These are phyloP conservation scores for Atherinosoma microstoma DNA, from an alignment of 2,797 vertebrate genomes.

Conservation along the genomic window DNA sequence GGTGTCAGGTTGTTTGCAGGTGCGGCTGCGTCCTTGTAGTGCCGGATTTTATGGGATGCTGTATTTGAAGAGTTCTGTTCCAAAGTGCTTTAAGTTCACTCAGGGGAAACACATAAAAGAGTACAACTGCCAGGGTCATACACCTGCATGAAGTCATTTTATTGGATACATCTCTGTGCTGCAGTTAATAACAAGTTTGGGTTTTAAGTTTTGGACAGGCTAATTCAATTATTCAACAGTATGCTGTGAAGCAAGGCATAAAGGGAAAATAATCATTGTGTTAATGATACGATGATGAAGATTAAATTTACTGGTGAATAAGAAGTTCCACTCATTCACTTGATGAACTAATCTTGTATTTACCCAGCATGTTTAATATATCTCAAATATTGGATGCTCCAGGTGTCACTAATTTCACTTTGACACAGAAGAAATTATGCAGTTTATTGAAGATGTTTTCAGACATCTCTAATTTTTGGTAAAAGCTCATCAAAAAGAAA, in stretches of 20 bases:
- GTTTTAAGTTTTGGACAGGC: neutral
- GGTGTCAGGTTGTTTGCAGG: constrained; percentile 67
- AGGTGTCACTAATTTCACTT: neutral
- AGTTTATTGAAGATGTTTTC: neutral
- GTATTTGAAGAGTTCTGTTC: constrained; percentile 54
- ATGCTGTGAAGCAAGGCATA: neutral
- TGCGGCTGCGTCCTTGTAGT: constrained; percentile 54
- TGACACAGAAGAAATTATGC: too few species aligned
- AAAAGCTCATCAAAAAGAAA: too few species aligned
- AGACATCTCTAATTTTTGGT: too few species aligned
- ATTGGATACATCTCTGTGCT: neutral
- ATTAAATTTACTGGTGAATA: neutral
- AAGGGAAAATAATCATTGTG: neutral
- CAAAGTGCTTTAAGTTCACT: constrained; percentile 58
- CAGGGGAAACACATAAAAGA: constrained; percentile 37
- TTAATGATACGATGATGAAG: neutral
- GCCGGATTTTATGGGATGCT: constrained; percentile 33
- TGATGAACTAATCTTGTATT: neutral
- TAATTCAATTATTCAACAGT: neutral
- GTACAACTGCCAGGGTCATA: constrained; percentile 17
- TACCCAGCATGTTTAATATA: neutral
- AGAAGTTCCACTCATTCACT: neutral
- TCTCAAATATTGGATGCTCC: neutral
- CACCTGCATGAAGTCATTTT: neutral
- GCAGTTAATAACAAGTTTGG: neutral